These are phyloP conservation scores for Salvelinus alpinus DNA, from an alignment of 2,113 vertebrate genomes.

Conservation along the genomic window DNA sequence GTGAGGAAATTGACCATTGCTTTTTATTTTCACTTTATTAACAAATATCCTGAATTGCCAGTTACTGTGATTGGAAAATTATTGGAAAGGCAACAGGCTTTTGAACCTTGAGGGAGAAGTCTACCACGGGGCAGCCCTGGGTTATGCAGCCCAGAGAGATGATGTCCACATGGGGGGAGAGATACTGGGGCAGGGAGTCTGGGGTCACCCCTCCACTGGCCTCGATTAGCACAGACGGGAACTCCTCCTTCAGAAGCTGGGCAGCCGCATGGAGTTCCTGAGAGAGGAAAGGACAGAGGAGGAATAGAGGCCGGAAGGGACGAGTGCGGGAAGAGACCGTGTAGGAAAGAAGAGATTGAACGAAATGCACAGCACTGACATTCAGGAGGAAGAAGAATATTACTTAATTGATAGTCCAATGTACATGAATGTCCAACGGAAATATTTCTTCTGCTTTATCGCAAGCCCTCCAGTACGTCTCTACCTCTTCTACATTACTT, in stretches of 20 bases:
- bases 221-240: slow-evolving; percentile 71
- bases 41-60: not conserved
- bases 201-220: slow-evolving; percentile 80
- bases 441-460: too few species aligned
- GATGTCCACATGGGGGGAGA: slow-evolving; percentile 75
- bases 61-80: not conserved
- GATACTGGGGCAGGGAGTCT: slow-evolving; percentile 66
- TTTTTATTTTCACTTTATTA: not conserved
- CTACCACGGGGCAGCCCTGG: slow-evolving; percentile 76
- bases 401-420: too few species aligned
- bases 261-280: slow-evolving; percentile 77
- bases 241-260: slow-evolving; percentile 65
- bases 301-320: not conserved
- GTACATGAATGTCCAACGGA: too few species aligned
- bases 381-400: too few species aligned
- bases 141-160: slow-evolving; percentile 84
- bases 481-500: too few species aligned
- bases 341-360: not conserved
- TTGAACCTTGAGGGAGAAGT: slow-evolving; percentile 83
- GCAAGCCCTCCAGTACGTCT: too few species aligned
- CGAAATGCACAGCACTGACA: too few species aligned
- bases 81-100: slow-evolving; percentile 15
- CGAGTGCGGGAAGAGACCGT: not conserved
- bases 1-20: too few species aligned
- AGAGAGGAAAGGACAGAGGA: not conserved